Evolutionary conservation across 1,140 invertebrate species (phyloP).

Genomic region (Diabrotica undecimpunctata): DNA sequence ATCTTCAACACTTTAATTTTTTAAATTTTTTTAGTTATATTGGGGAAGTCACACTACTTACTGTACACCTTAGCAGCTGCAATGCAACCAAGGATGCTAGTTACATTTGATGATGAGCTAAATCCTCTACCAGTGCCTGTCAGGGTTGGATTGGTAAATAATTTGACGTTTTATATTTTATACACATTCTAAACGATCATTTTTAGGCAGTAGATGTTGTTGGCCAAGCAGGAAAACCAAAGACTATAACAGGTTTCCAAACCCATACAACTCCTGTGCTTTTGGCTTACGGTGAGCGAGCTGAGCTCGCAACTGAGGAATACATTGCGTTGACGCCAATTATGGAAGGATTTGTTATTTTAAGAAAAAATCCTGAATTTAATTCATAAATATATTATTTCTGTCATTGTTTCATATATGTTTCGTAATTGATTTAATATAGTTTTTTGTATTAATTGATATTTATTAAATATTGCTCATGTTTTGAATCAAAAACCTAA

Average conservation of each 20-base stretch:
- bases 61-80: constrained; percentile 93
- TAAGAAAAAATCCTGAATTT: constrained; percentile 87
- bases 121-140: constrained; percentile 93
- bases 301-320: constrained; percentile 97
- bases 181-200: constrained; percentile 10
- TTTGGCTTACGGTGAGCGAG: constrained; percentile 93
- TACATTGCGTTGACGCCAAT: constrained; percentile 92
- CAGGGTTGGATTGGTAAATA: constrained; percentile 85
- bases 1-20: constrained; percentile 24
- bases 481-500: too few species aligned
- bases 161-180: background rate
- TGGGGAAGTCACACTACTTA: constrained; percentile 95
- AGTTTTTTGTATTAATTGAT: too few species aligned
- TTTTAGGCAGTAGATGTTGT: constrained; percentile 95
- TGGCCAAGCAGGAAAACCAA: constrained; percentile 98
- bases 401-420: background rate
- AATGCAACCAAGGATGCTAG: constrained; percentile 99
- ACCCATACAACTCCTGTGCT: constrained; percentile 98
- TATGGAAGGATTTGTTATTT: constrained; percentile 98
- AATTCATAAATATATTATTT: constrained; percentile 42
- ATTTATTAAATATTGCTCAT: too few species aligned
- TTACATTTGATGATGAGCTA: constrained; percentile 96
- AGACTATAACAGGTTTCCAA: constrained; percentile 99
- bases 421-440: too few species aligned
- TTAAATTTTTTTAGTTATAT: constrained; percentile 76